Base-by-base conservation (phyloP, 2,797 vertebrate species). In the Chloroceryle amazona region DNA sequence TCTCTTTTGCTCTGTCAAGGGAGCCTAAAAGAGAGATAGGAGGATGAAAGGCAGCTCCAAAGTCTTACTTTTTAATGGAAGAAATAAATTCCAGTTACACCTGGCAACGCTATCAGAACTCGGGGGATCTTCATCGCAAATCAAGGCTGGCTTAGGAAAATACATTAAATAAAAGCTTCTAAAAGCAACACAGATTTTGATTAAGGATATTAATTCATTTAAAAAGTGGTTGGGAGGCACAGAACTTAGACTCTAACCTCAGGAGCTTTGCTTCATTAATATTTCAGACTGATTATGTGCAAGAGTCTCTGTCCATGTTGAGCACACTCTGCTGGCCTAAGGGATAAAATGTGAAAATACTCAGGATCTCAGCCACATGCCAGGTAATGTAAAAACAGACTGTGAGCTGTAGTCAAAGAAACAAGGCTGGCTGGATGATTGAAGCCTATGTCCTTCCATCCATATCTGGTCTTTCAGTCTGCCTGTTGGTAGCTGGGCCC, bases 11-110 rank as follows among this genome's bases (percentile, higher is more conserved):
- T 93, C 84, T 94, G 79, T 78, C 42, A 51, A 60, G 78, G 74
- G 68, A 86, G 81, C 79, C 75, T 92, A 11, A 85, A 82, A 46
- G 78, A 55, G 85, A 91, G 89, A 87, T 52, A 91, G 67, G 66
- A 96, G 90, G 85, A 96, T 97, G 93, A 98, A 96, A 97, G 92
- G 66, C 79, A 88, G 42, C 74, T 95, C 73, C 39, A 5, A 74
- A 90, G 55, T 83, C 87, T 76, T 79, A 41, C 54, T 92, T 74
- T 92, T 91, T 91, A 66, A 79, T 57, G 94, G 80, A 92, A 80
- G 90, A 97, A 97, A 97, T 96, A 96, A 97, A 96, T 98, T 88
- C 96, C 7, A 2, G 63, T 90, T 91, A 78, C 74, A 97, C 94
- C 92, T 96, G 96, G 95, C 95, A 97, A 90, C 3, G 2, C 81